These are phyloP conservation scores for Gambelia wislizenii DNA, from an alignment of 2,797 vertebrate genomes.

Conservation along the genomic window DNA sequence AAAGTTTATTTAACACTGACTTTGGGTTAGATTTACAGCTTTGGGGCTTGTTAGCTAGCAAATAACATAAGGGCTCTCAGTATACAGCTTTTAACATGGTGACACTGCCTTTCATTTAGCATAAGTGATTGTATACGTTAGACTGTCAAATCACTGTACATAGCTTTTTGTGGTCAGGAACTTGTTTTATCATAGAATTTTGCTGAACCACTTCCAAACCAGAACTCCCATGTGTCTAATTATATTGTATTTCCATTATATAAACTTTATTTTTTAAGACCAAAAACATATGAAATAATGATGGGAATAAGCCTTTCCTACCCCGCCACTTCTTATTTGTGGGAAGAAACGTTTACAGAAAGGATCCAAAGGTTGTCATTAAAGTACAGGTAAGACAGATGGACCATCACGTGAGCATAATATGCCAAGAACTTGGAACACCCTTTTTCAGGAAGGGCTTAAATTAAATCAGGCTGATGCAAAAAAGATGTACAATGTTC, in stretches of 20 bases:
- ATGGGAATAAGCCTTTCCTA: constrained; percentile 46
- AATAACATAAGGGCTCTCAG: constrained; percentile 47
- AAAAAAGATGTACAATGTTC: constrained; percentile 19
- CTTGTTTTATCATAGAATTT: constrained; percentile 75
- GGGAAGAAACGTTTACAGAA: constrained; percentile 49
- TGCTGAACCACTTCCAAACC: constrained; percentile 73
- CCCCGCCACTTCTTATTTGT: constrained; percentile 29
- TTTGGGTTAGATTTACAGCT: constrained; percentile 52
- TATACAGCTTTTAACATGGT: constrained; percentile 43
- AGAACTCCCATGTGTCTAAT: constrained; percentile 71
- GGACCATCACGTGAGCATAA: constrained; percentile 19
- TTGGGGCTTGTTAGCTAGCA: constrained; percentile 57
- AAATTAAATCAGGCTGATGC: not conserved
- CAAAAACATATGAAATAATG: constrained; percentile 63
- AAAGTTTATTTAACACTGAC: constrained; percentile 52
- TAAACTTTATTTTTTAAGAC: constrained; percentile 69
- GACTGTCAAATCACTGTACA: constrained; percentile 59
- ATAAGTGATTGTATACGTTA: constrained; percentile 61
- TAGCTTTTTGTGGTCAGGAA: constrained; percentile 68
- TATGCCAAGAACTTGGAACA: not conserved
- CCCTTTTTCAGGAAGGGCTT: not conserved
- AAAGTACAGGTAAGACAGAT: constrained; percentile 58
- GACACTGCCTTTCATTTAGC: constrained; percentile 63
- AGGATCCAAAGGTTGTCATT: constrained; percentile 52
- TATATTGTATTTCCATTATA: constrained; percentile 69